Percentiles rank a stretch among this genome's conserved stretches.
Evolutionary conservation across 1,140 invertebrate genomes (phyloP).

Genomic region (Zaprionus gabonicus): DNA sequence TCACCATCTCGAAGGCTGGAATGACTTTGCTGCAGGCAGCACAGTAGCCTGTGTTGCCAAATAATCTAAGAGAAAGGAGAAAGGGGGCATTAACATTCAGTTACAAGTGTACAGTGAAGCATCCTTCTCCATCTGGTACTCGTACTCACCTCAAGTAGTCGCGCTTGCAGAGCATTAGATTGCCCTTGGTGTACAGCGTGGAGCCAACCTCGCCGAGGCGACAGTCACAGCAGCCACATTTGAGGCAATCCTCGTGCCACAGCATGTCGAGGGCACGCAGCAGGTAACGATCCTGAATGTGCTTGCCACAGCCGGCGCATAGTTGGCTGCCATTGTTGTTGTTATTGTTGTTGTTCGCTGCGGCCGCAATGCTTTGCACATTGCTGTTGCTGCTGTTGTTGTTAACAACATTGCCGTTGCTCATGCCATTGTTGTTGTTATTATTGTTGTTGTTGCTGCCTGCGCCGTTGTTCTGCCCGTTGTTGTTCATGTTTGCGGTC

Average conservation of each 20-base stretch:
- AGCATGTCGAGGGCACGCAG: slow-evolving; percentile 95
- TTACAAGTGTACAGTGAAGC: neutral
- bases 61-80: slow-evolving; percentile 86
- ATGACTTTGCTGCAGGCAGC: slow-evolving; percentile 98
- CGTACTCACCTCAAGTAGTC: slow-evolving; percentile 95
- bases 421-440: slow-evolving; percentile 60
- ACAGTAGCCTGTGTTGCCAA: slow-evolving; percentile 96
- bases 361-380: slow-evolving; percentile 69
- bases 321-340: slow-evolving; percentile 88
- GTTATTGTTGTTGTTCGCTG: slow-evolving; percentile 75
- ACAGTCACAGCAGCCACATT: slow-evolving; percentile 98
- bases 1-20: slow-evolving; percentile 99
- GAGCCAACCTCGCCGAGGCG: slow-evolving; percentile 98
- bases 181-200: slow-evolving; percentile 97
- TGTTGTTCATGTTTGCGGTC: slow-evolving; percentile 80
- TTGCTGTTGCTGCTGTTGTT: slow-evolving; percentile 55
- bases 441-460: slow-evolving; percentile 78
- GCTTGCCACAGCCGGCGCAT: slow-evolving; percentile 94
- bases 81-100: neutral
- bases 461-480: slow-evolving; percentile 78
- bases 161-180: slow-evolving; percentile 98
- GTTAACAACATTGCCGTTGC: slow-evolving; percentile 50
- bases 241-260: slow-evolving; percentile 99
- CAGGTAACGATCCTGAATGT: slow-evolving; percentile 93
- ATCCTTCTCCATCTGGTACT: neutral